Evolutionary conservation across 2,888 invertebrate species (phyloP), one percentile per base, ranked within the genome.

Genomic region (Sinotaia quadrata): DNA sequence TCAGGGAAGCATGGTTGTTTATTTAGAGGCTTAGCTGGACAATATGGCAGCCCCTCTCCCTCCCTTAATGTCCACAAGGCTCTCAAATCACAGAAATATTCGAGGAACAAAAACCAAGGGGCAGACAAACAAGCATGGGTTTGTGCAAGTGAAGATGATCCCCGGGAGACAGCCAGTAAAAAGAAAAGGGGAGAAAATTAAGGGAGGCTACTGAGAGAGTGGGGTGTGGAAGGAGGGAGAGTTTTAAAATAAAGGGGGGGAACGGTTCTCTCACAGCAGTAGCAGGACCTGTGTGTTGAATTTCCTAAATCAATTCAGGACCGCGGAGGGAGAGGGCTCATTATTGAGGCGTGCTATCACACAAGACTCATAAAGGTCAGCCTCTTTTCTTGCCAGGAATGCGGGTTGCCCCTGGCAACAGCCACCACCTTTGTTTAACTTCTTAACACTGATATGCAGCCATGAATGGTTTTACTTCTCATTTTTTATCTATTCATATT

Each of bases 271-370:
- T 71, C 67, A 74, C 74, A 61, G 47, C 59, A 34, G 57, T 60
- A 58, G 36, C 34, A 58, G 60, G 31, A 37, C 41, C 67, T 67
- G 54, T 67, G 71, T 56, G 70, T 70, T 72, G 75, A 75, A 76
- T 76, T 76, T 76, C 76, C 75, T 75, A 75, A 75, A 77, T 77
- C 75, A 75, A 75, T 75, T 74, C 71, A 68, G 69, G 34, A 47
- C 47, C 21, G 36, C 36, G 47, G 57, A 58, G 62, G 66, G 29
- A 57, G 66, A 67, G 47, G 60, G 41, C 66, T 75, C 74, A 73
- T 77, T 71, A 73, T 69, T 61, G 63, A 61, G 66, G 36, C 31
- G 52, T 61, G 37, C 65, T 69, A 56, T 65, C 67, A 67, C 57
- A 58, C 61, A 41, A 67, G 52, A 29, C 67, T 63, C 67, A 60